Percentiles rank a stretch among this genome's conserved stretches.
Conservation (phyloP, 2,888 invertebrate genomes). For the Pseudococcus viburni region DNA sequence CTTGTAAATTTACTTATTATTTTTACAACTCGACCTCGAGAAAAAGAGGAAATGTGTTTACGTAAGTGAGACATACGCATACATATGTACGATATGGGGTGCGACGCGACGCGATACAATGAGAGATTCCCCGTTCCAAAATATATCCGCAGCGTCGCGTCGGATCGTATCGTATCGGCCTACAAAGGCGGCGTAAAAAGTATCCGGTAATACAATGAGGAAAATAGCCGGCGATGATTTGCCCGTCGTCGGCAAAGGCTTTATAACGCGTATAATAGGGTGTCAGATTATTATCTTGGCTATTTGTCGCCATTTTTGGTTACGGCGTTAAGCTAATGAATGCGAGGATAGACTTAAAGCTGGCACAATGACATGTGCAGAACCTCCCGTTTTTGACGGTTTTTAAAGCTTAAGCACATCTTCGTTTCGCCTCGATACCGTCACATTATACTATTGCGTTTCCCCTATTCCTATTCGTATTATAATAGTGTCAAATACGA, state of each 20-base stretch:
- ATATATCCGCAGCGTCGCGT: background rate
- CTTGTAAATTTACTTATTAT: too few species aligned
- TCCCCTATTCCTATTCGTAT: background rate
- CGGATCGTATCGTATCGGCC: background rate
- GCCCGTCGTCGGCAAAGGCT: slow-evolving; percentile 44
- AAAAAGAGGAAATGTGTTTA: too few species aligned
- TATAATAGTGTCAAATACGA: background rate
- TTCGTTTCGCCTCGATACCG: background rate
- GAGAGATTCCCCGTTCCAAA: too few species aligned
- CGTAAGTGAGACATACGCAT: too few species aligned
- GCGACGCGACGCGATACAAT: background rate
- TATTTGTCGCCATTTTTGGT: slow-evolving; percentile 66
- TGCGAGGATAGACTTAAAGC: slow-evolving; percentile 63
- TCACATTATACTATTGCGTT: background rate
- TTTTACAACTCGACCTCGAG: too few species aligned
- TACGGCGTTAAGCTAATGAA: slow-evolving; percentile 62
- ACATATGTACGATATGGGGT: background rate
- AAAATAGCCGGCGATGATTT: slow-evolving; percentile 62
- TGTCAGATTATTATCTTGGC: slow-evolving; percentile 66
- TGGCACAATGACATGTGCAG: slow-evolving; percentile 64
- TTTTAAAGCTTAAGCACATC: slow-evolving; percentile 44
- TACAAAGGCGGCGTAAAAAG: background rate
- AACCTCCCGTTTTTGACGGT: slow-evolving; percentile 59
- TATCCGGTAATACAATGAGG: slow-evolving; percentile 5
- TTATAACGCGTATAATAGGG: slow-evolving; percentile 62